Percentiles rank a stretch among this genome's conserved stretches.
Conservation (phyloP, 2,113 vertebrate species). For the Eudyptes chrysolophus region DNA sequence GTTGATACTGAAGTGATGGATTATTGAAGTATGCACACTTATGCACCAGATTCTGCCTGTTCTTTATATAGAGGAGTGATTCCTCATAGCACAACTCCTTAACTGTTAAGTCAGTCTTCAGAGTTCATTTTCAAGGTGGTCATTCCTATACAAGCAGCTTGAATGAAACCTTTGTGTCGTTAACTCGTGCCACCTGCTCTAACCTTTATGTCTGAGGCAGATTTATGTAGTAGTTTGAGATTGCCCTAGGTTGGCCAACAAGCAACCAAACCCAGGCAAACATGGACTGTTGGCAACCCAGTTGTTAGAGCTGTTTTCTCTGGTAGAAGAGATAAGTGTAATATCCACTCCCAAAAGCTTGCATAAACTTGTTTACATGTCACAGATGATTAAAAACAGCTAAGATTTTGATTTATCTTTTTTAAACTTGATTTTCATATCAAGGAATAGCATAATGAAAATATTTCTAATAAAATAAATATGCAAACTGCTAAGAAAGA, state of each 20-base stretch:
- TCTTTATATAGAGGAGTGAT: neutral
- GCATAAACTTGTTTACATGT: neutral
- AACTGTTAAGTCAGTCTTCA: neutral
- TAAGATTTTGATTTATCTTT: neutral
- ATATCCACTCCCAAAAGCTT: neutral
- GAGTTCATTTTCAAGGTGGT: neutral
- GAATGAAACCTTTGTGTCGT: neutral
- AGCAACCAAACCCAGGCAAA: neutral
- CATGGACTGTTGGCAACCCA: neutral
- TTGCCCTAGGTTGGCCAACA: neutral
- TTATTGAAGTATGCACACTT: neutral
- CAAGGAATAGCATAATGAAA: neutral
- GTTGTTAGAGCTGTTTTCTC: neutral
- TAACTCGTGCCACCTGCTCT: neutral
- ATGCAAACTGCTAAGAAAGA: neutral
- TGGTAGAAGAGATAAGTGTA: neutral
- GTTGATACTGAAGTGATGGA: neutral
- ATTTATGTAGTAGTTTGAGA: neutral
- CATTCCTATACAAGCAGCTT: neutral
- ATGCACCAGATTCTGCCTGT: neutral
- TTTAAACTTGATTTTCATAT: neutral
- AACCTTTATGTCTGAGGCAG: neutral
- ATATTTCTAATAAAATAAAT: neutral
- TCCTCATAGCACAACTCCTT: accelerated
- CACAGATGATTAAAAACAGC: neutral